phyloP scores from a whole-genome alignment of 2,888 invertebrate genomes.

The Drosophila mercatorum region DNA sequence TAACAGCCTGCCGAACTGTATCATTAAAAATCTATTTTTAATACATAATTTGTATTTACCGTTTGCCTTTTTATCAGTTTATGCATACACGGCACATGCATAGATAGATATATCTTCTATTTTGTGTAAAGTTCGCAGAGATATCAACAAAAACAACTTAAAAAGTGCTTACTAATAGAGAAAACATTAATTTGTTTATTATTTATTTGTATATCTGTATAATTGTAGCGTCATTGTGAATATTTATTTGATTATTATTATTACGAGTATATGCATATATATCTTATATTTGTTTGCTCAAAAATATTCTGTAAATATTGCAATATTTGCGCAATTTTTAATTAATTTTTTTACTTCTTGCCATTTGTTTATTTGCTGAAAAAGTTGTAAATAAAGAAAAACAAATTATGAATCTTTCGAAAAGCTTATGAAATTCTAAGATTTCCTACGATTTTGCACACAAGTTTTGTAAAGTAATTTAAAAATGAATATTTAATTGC shows the following conservation, averaged over 20 bases:
- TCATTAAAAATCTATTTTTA: conserved; percentile 1
- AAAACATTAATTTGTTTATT: background rate
- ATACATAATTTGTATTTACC: background rate
- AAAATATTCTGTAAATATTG: background rate
- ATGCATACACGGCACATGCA: background rate
- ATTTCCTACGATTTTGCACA: background rate
- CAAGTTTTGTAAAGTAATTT: background rate
- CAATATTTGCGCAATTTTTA: conserved; percentile 9
- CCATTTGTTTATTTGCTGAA: background rate
- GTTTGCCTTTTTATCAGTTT: background rate
- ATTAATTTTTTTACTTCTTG: background rate
- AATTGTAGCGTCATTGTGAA: too few species aligned
- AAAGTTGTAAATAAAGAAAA: background rate
- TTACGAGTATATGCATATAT: background rate
- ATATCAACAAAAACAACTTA: background rate
- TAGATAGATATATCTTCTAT: background rate
- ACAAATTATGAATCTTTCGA: conserved; percentile 4
- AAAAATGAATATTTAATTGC: too few species aligned
- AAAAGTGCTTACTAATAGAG: background rate
- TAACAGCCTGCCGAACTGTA: background rate
- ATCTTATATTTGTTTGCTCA: background rate
- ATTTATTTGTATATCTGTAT: background rate
- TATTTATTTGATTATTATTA: background rate
- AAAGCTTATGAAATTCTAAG: background rate
- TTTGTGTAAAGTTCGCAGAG: background rate